Percentiles rank a stretch among this genome's conserved stretches.
Evolutionary conservation across 2,797 vertebrate genomes (phyloP).

Genomic region (Leucoraja ocellata): DNA sequence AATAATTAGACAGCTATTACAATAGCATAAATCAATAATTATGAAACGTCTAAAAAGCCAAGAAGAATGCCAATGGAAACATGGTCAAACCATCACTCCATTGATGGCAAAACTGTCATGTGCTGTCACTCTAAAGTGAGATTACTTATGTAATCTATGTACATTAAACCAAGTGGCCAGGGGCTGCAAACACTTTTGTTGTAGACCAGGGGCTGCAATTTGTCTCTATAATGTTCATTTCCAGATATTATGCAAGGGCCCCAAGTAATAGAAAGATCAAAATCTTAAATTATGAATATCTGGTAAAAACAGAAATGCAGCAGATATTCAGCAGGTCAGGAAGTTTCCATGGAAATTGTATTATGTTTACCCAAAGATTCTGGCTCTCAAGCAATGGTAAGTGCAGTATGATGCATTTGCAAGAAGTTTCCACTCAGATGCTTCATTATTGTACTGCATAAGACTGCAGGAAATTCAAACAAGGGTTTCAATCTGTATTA

Average conservation of each 20-base stretch:
- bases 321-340: no score
- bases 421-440: not conserved
- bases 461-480: not conserved
- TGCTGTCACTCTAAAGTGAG: no score
- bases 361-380: not conserved
- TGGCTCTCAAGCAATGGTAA: not conserved
- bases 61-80: not conserved
- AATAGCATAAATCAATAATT: not conserved
- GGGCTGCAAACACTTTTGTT: not conserved
- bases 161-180: not conserved
- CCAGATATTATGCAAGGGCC: not conserved
- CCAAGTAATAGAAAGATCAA: not conserved
- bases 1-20: not conserved
- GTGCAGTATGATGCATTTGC: not conserved
- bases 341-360: no score
- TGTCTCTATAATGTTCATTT: not conserved
- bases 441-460: not conserved
- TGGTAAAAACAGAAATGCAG: no score
- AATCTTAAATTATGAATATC: no score
- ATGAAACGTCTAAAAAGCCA: not conserved
- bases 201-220: not conserved
- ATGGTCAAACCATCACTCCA: not conserved
- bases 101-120: no score
- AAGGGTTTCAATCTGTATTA: not conserved
- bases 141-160: not conserved